Evolutionary conservation across 2,113 vertebrate species (phyloP).

Genomic region (Chunga burmeisteri): DNA sequence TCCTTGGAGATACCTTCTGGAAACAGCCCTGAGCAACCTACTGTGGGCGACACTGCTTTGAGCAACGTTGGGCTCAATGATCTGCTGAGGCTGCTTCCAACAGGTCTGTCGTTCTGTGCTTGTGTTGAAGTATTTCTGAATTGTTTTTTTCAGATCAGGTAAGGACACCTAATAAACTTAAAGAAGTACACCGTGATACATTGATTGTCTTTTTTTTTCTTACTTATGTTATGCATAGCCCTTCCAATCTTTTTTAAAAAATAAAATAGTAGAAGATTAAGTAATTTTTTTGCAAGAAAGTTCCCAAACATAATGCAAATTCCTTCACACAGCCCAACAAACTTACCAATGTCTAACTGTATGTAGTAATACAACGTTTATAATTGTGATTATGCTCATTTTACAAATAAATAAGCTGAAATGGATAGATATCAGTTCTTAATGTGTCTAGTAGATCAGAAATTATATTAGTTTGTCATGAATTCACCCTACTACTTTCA

Average conservation of each 20-base stretch:
- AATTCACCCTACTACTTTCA: not conserved
- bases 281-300: not conserved
- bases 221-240: not conserved
- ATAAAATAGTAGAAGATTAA: not conserved
- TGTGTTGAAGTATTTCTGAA: not conserved
- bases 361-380: not conserved
- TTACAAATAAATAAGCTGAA: not conserved
- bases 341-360: not conserved
- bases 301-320: not conserved
- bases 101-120: not conserved
- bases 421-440: not conserved
- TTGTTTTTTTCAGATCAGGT: not conserved
- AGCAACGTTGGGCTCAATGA: not conserved
- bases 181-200: not conserved
- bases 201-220: not conserved
- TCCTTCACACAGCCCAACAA: not conserved
- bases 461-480: not conserved
- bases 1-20: not conserved
- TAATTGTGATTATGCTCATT: not conserved
- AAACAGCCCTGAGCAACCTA: not conserved
- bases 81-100: not conserved
- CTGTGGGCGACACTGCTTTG: not conserved
- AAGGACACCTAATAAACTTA: not conserved
- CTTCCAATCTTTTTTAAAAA: not conserved
- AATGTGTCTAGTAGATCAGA: not conserved